Evolutionary conservation across 2,113 vertebrate genomes (phyloP).

Genomic region (Tapirus terrestris): DNA sequence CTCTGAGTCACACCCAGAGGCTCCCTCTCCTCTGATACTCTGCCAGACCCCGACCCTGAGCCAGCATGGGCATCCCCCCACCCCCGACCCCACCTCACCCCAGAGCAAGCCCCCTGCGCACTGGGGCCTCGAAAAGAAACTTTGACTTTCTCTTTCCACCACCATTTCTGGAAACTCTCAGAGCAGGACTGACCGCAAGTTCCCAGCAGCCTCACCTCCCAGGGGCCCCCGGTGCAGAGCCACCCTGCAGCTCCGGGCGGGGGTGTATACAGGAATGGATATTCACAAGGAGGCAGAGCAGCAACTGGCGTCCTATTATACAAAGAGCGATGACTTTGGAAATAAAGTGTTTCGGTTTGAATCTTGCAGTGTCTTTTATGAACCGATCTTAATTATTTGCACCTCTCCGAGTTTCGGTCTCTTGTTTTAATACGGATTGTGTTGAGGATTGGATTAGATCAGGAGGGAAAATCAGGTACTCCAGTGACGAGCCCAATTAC

Average conservation of each 20-base stretch:
- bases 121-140: neutral
- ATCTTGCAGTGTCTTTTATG: neutral
- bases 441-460: neutral
- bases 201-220: neutral
- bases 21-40: neutral
- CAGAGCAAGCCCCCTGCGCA: neutral
- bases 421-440: neutral
- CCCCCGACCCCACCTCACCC: no score
- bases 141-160: neutral
- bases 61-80: accelerated
- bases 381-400: neutral
- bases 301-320: neutral
- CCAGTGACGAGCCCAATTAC: neutral
- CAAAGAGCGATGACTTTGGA: neutral
- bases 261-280: no score
- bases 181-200: neutral
- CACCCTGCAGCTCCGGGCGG: no score
- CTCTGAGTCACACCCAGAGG: neutral
- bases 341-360: neutral
- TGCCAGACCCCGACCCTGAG: neutral
- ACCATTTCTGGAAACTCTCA: neutral
- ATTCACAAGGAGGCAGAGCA: neutral
- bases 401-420: neutral
- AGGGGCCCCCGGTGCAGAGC: neutral
- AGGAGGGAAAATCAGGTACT: neutral